Percentiles rank a stretch among this genome's conserved stretches.
phyloP scores from a whole-genome alignment of 2,888 invertebrate species.

The Rhopalosiphum nymphaeae region DNA sequence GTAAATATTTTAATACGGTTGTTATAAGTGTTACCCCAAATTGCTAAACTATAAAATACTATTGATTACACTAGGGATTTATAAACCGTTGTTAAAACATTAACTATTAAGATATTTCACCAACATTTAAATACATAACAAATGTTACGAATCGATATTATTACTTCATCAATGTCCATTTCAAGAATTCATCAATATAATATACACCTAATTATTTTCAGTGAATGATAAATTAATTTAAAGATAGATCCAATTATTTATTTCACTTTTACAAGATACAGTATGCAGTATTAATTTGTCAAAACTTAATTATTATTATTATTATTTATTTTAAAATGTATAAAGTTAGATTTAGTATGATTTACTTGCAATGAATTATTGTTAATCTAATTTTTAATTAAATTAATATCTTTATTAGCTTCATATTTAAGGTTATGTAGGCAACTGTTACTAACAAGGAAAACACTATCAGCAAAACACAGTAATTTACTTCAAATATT shows the following conservation, averaged over 20 bases:
- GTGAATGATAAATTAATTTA: background rate
- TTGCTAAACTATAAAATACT: background rate
- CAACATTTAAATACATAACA: background rate
- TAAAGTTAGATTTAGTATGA: background rate
- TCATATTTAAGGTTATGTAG: background rate
- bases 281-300: background rate
- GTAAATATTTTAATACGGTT: background rate
- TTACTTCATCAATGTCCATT: background rate
- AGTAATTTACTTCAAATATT: background rate
- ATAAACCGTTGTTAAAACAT: background rate
- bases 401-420: background rate
- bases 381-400: background rate
- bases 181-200: background rate
- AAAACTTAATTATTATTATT: background rate
- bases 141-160: background rate
- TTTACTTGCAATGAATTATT: background rate
- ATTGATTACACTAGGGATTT: background rate
- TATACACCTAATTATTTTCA: slow-evolving; percentile 13
- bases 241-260: background rate
- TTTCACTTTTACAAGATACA: background rate
- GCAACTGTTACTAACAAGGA: background rate
- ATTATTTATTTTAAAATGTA: background rate
- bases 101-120: slow-evolving; percentile 8
- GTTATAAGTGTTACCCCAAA: background rate
- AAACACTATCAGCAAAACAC: background rate